Percentiles rank a stretch among this genome's conserved stretches.
These are phyloP conservation scores for Nycticryphes semicollaris DNA, from an alignment of 2,113 vertebrate species.

Conservation along the genomic window DNA sequence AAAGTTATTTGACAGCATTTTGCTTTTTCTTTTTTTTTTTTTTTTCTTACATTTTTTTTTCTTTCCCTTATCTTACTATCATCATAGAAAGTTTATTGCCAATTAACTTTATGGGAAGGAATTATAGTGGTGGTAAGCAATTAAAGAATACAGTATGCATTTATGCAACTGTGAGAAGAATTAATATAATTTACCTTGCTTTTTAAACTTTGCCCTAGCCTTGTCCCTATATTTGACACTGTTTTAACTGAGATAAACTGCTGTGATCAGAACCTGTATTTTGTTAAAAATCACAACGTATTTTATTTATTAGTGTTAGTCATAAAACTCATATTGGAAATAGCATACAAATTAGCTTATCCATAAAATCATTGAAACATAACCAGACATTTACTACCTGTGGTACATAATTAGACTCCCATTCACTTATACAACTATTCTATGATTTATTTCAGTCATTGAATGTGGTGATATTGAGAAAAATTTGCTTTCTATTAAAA, in stretches of 20 bases:
- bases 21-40: background rate
- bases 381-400: conserved; percentile 70
- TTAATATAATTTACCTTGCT: background rate
- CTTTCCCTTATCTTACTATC: conserved; percentile 32
- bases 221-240: conserved; percentile 9
- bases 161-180: conserved; percentile 31
- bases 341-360: conserved; percentile 59
- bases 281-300: conserved; percentile 64
- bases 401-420: conserved; percentile 64
- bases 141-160: conserved; percentile 50
- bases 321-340: conserved; percentile 67
- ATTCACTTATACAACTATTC: conserved; percentile 22
- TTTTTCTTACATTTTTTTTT: background rate
- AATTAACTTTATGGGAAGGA: conserved; percentile 66
- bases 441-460: conserved; percentile 37
- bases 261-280: conserved; percentile 25
- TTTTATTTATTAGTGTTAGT: conserved; percentile 64
- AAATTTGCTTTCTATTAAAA: conserved; percentile 10
- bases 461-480: conserved; percentile 43
- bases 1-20: background rate
- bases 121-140: conserved; percentile 7
- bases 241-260: conserved; percentile 51
- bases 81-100: conserved; percentile 55
- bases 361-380: conserved; percentile 69
- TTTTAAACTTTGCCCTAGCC: conserved; percentile 25